A percentile compares a stretch with the other conserved stretches of the same genome.
Evolutionary conservation across 2,888 invertebrate genomes (phyloP).

Genomic region (Protodeltote pygarga): DNA sequence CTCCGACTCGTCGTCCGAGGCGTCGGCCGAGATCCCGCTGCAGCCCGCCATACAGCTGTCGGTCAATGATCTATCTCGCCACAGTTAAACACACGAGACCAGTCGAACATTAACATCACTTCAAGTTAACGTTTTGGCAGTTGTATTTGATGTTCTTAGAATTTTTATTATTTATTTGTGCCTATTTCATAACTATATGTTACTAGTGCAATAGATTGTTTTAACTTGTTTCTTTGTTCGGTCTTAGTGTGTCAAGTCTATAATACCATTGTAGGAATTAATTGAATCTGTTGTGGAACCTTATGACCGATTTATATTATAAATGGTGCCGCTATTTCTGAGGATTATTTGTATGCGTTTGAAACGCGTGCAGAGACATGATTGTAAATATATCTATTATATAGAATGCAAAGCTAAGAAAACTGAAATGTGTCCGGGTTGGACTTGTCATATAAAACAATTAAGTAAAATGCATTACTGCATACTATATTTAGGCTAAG

Average conservation of each 20-base stretch:
- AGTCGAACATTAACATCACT: conserved; percentile 32
- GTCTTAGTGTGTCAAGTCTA: conserved; percentile 33
- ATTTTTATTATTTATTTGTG: conserved; percentile 51
- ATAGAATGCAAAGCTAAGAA: conserved; percentile 30
- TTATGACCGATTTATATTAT: conserved; percentile 35
- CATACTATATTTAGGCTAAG: conserved; percentile 68
- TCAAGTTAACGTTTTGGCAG: conserved; percentile 24
- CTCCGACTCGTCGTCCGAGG: conserved; percentile 73
- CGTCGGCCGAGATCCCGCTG: conserved; percentile 76
- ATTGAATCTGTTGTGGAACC: conserved; percentile 44
- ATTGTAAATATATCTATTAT: conserved; percentile 63
- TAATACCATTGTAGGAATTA: conserved; percentile 36
- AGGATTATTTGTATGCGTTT: conserved; percentile 56
- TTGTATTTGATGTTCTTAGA: conserved; percentile 38
- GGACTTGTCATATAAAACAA: conserved; percentile 56
- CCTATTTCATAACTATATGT: conserved; percentile 39
- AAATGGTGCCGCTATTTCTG: conserved; percentile 52
- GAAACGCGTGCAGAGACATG: conserved; percentile 56
- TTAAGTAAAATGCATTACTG: conserved; percentile 60
- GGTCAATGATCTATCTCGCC: conserved; percentile 66
- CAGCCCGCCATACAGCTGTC: conserved; percentile 77
- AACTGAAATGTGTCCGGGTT: conserved; percentile 30
- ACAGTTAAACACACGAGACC: conserved; percentile 56
- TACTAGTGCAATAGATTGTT: conserved; percentile 50
- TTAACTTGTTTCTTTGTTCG: conserved; percentile 37